Evolutionary conservation across 2,797 vertebrate genomes (phyloP).

Genomic region (Argya squamiceps): DNA sequence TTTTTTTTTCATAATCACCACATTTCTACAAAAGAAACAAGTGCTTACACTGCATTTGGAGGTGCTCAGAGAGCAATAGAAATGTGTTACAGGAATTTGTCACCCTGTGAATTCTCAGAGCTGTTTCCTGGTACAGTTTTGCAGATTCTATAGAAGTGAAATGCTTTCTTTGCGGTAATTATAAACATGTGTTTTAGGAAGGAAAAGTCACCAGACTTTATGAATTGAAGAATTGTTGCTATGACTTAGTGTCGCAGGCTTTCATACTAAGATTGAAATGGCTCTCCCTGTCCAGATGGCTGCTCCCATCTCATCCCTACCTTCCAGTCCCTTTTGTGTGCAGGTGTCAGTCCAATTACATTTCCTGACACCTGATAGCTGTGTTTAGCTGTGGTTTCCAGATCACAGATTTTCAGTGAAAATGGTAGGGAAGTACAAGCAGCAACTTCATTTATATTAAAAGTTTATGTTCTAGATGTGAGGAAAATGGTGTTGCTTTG

Average conservation of each 20-base stretch:
- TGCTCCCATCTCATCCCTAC: neutral
- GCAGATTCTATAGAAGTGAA: neutral
- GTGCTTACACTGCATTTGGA: neutral
- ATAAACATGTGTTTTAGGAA: neutral
- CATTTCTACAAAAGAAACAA: neutral
- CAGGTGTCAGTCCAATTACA: neutral
- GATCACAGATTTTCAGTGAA: neutral
- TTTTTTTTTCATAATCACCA: neutral
- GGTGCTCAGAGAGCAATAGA: neutral
- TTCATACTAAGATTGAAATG: neutral
- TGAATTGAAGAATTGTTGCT: neutral
- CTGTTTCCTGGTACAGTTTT: neutral
- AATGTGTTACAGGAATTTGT: neutral
- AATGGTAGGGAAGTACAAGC: neutral
- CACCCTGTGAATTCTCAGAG: neutral
- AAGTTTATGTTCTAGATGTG: neutral
- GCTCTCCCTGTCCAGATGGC: neutral
- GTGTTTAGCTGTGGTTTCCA: neutral
- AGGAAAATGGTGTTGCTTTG: neutral
- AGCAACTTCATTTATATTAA: neutral
- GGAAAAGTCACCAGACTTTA: neutral
- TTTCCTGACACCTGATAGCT: constrained; percentile 2
- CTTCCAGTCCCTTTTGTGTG: neutral
- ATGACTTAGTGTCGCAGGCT: neutral
- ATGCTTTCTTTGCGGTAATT: neutral